Evolutionary conservation across 1,140 invertebrate genomes (phyloP), one percentile per base, ranked within the genome.

Genomic region (Leptonema lineaticorne): DNA sequence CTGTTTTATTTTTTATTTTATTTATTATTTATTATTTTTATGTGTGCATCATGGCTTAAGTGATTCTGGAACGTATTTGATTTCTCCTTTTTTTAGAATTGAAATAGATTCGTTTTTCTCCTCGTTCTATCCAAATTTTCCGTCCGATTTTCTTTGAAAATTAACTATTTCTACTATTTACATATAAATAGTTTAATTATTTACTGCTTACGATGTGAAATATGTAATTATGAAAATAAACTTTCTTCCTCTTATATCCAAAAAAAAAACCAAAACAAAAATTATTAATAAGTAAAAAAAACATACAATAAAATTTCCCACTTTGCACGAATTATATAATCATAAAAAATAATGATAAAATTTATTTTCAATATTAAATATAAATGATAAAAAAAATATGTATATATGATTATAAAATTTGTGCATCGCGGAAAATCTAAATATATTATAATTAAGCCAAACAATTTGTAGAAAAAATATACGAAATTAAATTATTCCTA

Each of bases 1-100:
- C 30, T 66, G n/a, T n/a, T n/a, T n/a, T n/a, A n/a, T n/a, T n/a
- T n/a, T n/a, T n/a, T n/a, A n/a, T n/a, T n/a, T n/a, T n/a, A n/a
- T n/a, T n/a, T n/a, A n/a, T n/a, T n/a, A n/a, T n/a, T n/a, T n/a
- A n/a, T n/a, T n/a, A n/a, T 68, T 59, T 37, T 62, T 62, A 41
- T 37, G 46, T 68, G 63, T 73, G 71, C 71, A 73, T 73, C 71
- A 73, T 73, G 71, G 71, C 71, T 73, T 73, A 63, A 69, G 67
- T 72, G 70, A 72, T 57, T 69, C 67, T 62, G n/a, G 30, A 67
- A 59, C 45, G 67, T 67, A 72, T 71, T n/a, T 68, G 64, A 70
- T 70, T 63, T 57, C 46, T 66, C 68, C 57, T 58, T 33, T 68
- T 48, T 50, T 29, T 67, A 63, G 69, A 53, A n/a, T n/a, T n/a